Evolutionary conservation across 1,140 invertebrate species (phyloP).

Genomic region (Bombus pascuorum): DNA sequence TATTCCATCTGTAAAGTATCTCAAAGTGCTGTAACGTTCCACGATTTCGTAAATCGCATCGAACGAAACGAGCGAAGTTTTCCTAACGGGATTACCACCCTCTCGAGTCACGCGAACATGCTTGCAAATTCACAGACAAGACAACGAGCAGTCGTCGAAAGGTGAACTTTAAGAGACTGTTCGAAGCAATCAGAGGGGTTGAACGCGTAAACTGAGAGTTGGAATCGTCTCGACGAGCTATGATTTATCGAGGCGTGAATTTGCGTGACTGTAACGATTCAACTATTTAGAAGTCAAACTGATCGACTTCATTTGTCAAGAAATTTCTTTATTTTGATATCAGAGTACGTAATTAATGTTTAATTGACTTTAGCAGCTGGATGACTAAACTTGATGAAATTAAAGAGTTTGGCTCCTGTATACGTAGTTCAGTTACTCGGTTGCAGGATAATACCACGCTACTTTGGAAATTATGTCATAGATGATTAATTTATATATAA

Average conservation of each 20-base stretch:
- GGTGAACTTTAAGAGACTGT: constrained; percentile 12
- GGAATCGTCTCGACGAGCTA: not conserved
- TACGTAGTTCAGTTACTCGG: too few species aligned
- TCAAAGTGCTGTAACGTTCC: not conserved
- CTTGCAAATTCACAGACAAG: constrained; percentile 23
- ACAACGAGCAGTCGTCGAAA: constrained; percentile 10
- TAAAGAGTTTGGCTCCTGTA: too few species aligned
- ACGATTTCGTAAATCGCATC: constrained; percentile 18
- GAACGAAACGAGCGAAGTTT: constrained; percentile 43
- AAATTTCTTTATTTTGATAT: not conserved
- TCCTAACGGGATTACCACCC: constrained; percentile 49
- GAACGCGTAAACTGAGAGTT: not conserved
- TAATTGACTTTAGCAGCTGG: not conserved
- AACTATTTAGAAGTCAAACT: not conserved
- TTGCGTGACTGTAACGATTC: not conserved
- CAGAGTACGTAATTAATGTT: not conserved
- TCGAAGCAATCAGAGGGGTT: not conserved
- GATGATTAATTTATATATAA: too few species aligned
- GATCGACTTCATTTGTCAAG: not conserved
- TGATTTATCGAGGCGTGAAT: constrained; percentile 38
- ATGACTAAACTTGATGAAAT: not conserved
- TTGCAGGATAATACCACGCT: too few species aligned
- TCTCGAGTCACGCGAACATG: constrained; percentile 24
- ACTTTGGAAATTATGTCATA: too few species aligned
- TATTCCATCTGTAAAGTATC: not conserved